Base-by-base conservation (phyloP, 2,113 vertebrate genomes). In the Oreochromis spilurus region DNA sequence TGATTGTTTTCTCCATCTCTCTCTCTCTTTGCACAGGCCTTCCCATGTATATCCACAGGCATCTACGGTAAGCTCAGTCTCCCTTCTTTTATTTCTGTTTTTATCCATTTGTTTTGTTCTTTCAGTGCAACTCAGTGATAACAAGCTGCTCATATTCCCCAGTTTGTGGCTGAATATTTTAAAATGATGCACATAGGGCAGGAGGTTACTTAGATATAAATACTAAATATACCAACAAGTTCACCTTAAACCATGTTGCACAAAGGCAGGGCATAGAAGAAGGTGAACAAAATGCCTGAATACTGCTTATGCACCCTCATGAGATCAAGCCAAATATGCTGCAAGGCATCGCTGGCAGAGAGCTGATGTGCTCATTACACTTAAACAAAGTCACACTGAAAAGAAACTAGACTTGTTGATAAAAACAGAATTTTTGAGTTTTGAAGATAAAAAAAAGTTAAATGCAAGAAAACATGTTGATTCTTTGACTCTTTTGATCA, bases 11-110 rank as follows among this genome's bases (percentile, higher is more conserved):
- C 94, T 95, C 92, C 60, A 38, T 75, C 24, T 84, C 89, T 96
- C 72, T 88, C 43, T 90, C 12, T 82, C 95, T 97, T 94, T 81
- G 1, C 19, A 11, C 97, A 99, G 98, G 98, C 98, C 87, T 99
- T 99, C 92, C 99, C 99, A 14, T 99, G 99, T 92, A 99, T 99
- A 97, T 99, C 99, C 84, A 99, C 99, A 2, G 99, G 99, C 95
- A 99, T 99, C 96, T 99, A 99, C 93, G 99, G 99, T 99, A 97
- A 98, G 98, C 70, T 70, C 12, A 26, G 21, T 43, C 31, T 38
- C 7, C 81, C 7, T 48, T 85, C 7, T 50, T 86, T 48, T 54
- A 5, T 62, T 53, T 50, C 45, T 17, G 36, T 67, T 45, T 57
- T 62, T 55, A 14, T 58, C 52, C 21, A 24, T 50, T 78, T 54